These are phyloP conservation scores for Buphagus erythrorhynchus DNA, from an alignment of 2,797 vertebrate species.

Conservation along the genomic window DNA sequence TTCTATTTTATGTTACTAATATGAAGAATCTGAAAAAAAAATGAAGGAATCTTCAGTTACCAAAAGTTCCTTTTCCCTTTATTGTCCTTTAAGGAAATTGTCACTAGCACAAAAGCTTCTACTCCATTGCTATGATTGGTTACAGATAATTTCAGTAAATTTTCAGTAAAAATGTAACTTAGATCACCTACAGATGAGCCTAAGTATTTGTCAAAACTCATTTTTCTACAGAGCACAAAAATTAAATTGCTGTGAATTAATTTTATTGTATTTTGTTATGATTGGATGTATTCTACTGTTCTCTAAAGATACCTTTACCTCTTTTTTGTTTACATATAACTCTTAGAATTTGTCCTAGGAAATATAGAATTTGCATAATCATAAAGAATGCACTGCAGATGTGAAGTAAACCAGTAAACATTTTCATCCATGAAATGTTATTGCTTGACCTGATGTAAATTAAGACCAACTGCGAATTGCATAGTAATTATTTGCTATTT, in stretches of 20 bases:
- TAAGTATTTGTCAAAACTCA: neutral
- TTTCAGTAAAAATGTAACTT: neutral
- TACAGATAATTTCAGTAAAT: neutral
- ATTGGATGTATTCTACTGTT: neutral
- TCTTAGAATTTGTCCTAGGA: slow-evolving; percentile 14
- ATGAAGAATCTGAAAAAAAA: neutral
- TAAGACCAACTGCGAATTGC: neutral
- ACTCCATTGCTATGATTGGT: neutral
- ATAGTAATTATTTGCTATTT: slow-evolving; percentile 42
- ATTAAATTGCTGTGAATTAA: neutral
- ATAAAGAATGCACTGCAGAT: slow-evolving; percentile 6
- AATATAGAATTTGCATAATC: slow-evolving; percentile 60
- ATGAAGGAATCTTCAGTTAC: neutral
- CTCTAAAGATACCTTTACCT: slow-evolving; percentile 13
- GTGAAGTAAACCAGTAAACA: neutral
- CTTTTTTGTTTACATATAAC: slow-evolving; percentile 2
- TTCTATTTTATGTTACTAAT: neutral
- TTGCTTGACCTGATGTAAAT: slow-evolving; percentile 5
- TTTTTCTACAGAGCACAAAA: neutral
- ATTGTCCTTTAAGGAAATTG: neutral
- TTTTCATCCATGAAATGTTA: slow-evolving; percentile 26
- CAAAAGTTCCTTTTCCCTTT: neutral
- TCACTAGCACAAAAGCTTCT: neutral
- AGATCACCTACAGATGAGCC: neutral
- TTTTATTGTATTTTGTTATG: neutral